Evolutionary conservation across 2,113 vertebrate species (phyloP), one percentile per base, ranked within the genome.

Genomic region (Cyanistes caeruleus): DNA sequence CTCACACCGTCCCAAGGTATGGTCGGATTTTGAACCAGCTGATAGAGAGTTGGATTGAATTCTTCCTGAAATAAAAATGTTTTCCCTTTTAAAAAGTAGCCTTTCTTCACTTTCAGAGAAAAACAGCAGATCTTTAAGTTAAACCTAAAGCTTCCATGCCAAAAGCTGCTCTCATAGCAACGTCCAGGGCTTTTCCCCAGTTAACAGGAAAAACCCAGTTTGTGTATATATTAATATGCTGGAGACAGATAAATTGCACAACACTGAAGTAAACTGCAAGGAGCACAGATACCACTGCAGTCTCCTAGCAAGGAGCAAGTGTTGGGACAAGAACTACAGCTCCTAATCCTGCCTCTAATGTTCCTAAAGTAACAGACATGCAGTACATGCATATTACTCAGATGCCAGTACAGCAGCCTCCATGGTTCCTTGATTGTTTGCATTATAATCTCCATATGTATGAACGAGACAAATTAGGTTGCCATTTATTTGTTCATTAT

Each of bases 401-500:
- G 30, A 72, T 94, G 92, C 98, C 93, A 96, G 96, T 97, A 96
- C 60, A 97, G 86, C 97, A 92, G 95, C 97, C 97, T 97, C 97
- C 92, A 92, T 85, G 94, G 95, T 88, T 97, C 96, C 92, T 96
- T 97, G 95, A 97, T 94, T 96, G 93, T 96, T 97, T 95, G 56
- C 91, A 90, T 87, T 89, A 87, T 93, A 98, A 97, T 92, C 96
- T 89, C 97, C 95, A 91, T 82, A 95, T 98, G 97, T 98, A 97
- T 98, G 97, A 98, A 98, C 96, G 98, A 98, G 98, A 98, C 97
- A 98, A 98, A 98, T 97, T 96, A 97, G 97, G 97, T 91, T 98
- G 98, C 98, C 98, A 98, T 97, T 98, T 98, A 98, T 98, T 98
- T 98, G 97, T 98, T 98, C 98, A 97, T 98, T 98, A 98, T 98